phyloP scores from a whole-genome alignment of 1,140 invertebrate species.

The Neodiprion fabricii region DNA sequence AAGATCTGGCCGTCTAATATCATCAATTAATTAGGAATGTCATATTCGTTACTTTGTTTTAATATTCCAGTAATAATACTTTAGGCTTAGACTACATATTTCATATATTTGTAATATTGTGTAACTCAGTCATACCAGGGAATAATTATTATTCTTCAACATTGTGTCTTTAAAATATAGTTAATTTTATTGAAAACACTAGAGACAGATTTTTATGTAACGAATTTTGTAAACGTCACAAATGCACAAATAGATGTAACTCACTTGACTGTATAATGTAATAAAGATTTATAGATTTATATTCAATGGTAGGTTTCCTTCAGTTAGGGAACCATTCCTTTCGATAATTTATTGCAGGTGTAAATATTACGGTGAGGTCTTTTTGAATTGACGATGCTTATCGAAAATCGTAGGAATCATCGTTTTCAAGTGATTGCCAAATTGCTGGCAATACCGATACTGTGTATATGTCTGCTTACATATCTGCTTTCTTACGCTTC shows the following conservation, averaged over 20 bases:
- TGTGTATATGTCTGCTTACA: too few relatives aligned
- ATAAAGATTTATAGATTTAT: slow-evolving; percentile 4
- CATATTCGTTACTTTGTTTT: slow-evolving; percentile 50
- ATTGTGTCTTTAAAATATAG: neutral
- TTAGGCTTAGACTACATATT: neutral
- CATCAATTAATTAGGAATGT: slow-evolving; percentile 47
- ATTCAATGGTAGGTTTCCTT: neutral
- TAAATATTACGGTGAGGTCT: too few relatives aligned
- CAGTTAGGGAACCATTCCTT: too few relatives aligned
- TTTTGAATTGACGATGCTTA: too few relatives aligned
- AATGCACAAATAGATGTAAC: neutral
- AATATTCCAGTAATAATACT: neutral
- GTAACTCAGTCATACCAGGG: slow-evolving; percentile 4
- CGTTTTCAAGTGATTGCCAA: too few relatives aligned
- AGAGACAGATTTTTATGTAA: neutral
- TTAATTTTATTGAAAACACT: neutral
- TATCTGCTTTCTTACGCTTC: too few relatives aligned
- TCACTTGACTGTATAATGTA: neutral
- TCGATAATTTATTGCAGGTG: too few relatives aligned
- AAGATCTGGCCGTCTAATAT: slow-evolving; percentile 29
- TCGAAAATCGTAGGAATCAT: too few relatives aligned
- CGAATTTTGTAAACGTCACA: neutral
- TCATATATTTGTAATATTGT: neutral
- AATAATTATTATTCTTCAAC: neutral
- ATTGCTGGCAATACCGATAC: too few relatives aligned